Percentiles rank a stretch among this genome's conserved stretches.
Evolutionary conservation across 2,888 invertebrate genomes (phyloP).

Genomic region (Notocelia uddmanniana): DNA sequence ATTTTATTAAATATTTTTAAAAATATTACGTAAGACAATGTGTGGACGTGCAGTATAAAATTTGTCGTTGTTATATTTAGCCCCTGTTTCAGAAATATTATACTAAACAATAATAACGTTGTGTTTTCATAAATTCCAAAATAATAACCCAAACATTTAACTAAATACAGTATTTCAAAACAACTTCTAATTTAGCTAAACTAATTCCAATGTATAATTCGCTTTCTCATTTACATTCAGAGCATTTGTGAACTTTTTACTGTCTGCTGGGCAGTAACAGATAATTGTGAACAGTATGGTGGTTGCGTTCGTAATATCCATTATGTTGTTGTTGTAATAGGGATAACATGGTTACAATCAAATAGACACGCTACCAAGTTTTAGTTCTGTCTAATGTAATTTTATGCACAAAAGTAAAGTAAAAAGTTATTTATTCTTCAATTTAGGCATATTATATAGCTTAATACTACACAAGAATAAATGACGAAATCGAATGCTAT

Average conservation of each 20-base stretch:
- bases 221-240: slow-evolving; percentile 31
- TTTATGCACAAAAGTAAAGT: too few species aligned
- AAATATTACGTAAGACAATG: too few species aligned
- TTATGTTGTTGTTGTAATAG: slow-evolving; percentile 16
- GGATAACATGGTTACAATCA: neutral
- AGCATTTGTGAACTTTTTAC: slow-evolving; percentile 28
- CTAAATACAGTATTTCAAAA: neutral
- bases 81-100: neutral
- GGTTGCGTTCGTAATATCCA: slow-evolving; percentile 4
- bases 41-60: too few species aligned
- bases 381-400: too few species aligned
- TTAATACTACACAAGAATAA: too few species aligned
- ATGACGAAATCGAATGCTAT: too few species aligned
- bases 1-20: too few species aligned
- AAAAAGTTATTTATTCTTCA: too few species aligned
- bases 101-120: neutral
- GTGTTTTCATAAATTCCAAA: neutral
- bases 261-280: slow-evolving; percentile 6
- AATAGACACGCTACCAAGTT: too few species aligned
- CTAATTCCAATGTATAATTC: slow-evolving; percentile 30
- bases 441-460: too few species aligned
- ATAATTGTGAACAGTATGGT: slow-evolving; percentile 1
- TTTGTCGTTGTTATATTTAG: neutral
- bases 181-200: slow-evolving; percentile 17
- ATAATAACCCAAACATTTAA: neutral